Conservation (phyloP, 2,797 vertebrate genomes). For the Aulostomus chinensis region DNA sequence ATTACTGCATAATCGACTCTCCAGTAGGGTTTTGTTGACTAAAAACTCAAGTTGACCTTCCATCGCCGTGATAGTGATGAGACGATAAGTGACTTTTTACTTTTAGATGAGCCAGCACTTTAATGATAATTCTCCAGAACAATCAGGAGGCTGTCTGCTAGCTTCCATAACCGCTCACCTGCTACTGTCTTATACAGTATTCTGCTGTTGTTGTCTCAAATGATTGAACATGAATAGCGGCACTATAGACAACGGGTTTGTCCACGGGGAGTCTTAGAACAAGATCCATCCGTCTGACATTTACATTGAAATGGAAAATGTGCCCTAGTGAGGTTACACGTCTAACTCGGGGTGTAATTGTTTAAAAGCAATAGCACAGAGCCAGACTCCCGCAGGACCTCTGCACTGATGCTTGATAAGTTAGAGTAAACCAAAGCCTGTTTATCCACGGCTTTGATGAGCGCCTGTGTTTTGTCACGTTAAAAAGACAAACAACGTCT, state of each 20-base stretch:
- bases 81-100: too few relatives aligned
- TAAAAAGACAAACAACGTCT: slow-evolving; percentile 73
- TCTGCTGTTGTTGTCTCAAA: neutral
- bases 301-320: slow-evolving; percentile 55
- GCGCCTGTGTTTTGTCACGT: slow-evolving; percentile 59
- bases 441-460: slow-evolving; percentile 71
- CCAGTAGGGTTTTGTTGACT: too few relatives aligned
- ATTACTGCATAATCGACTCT: too few relatives aligned
- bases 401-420: slow-evolving; percentile 53
- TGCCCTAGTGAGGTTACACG: slow-evolving; percentile 25
- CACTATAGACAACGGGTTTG: slow-evolving; percentile 10
- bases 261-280: slow-evolving; percentile 31
- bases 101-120: too few relatives aligned
- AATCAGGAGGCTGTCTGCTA: neutral
- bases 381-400: slow-evolving; percentile 44
- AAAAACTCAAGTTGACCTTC: too few relatives aligned
- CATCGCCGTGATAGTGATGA: too few relatives aligned
- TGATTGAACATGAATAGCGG: slow-evolving; percentile 7
- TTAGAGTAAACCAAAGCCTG: slow-evolving; percentile 69
- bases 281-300: slow-evolving; percentile 51
- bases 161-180: slow-evolving; percentile 4
- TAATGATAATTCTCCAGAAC: neutral
- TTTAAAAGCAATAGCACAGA: slow-evolving; percentile 43
- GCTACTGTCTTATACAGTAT: slow-evolving; percentile 4
- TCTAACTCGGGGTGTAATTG: slow-evolving; percentile 47